Evolutionary conservation across 2,888 invertebrate species (phyloP), one percentile per base, ranked within the genome.

Genomic region (Hirtodrosophila confusa): DNA sequence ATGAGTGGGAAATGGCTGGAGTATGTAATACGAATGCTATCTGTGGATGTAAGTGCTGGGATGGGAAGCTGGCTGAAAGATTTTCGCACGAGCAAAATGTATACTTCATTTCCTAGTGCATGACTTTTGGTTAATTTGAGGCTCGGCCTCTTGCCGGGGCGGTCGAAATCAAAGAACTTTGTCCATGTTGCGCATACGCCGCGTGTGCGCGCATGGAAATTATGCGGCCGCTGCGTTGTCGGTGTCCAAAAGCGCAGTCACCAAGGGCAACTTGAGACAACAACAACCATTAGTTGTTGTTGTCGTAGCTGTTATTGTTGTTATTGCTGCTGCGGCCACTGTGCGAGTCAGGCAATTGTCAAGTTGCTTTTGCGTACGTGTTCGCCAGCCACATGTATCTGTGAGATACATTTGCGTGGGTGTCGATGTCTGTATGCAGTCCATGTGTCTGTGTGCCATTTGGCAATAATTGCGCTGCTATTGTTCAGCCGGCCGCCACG

Each of bases 381-480:
- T 74, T 57, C 39, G 39, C 41, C 39, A 64, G 41, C 40, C 29
- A 31, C 12, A 24, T 47, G 49, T 77, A 58, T 69, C 63, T 66
- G 54, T 65, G 49, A 67, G 73, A 60, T 62, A 70, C 62, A 66
- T 51, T 68, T 11, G 43, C 36, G 39, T 69, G 70, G 43, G 56
- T 54, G 27, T 33, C 37, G 24, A n/a, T 12, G 6, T 27, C 27
- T 27, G 39, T 40, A 27, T 49, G 24, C 17, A 10, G 24, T 50
- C 39, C 41, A 27, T 51, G 45, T 64, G 53, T 17, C 17, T 78
- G 47, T 75, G 63, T 80, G 82, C 70, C 82, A 84, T 84, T 84
- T 84, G 84, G 88, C 85, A 84, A 84, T 88, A 88, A 84, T 84
- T 84, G 87, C 64, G 71, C 43, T 71, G 62, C 87, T 69, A 88